phyloP scores from a whole-genome alignment of 53 echinoderm and acorn worm species.

The Hippasteria phrygiana region DNA sequence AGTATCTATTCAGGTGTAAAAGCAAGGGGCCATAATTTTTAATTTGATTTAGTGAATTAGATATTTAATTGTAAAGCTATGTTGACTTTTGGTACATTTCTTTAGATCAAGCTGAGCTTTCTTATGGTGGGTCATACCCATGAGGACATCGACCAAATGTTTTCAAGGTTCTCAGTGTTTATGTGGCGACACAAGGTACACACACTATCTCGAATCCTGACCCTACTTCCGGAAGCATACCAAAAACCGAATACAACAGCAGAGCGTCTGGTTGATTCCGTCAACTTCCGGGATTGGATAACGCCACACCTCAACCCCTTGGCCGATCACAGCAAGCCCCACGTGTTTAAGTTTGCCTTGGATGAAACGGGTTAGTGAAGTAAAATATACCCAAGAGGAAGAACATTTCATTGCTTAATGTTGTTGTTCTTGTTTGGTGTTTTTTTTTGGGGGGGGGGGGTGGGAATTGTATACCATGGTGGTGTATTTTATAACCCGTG shows the following conservation, averaged over 20 bases:
- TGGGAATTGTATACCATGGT: no score
- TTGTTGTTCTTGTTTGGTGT: no score
- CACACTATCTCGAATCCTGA: slow-evolving; percentile 24
- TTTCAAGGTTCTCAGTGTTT: slow-evolving; percentile 45
- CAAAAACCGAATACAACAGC: slow-evolving; percentile 24
- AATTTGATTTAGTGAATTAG: no score
- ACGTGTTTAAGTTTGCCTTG: background rate
- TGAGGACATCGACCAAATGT: slow-evolving; percentile 71
- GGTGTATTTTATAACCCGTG: no score
- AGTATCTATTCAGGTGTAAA: no score
- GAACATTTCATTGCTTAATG: no score
- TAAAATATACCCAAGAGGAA: background rate
- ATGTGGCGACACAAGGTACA: slow-evolving; percentile 23
- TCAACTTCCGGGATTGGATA: slow-evolving; percentile 47
- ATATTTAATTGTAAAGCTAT: no score
- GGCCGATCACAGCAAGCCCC: background rate
- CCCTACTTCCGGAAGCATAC: slow-evolving; percentile 21
- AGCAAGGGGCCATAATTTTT: no score
- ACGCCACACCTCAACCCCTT: background rate
- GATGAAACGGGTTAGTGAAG: background rate
- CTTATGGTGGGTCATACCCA: slow-evolving; percentile 69
- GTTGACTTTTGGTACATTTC: no score
- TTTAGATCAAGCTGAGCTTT: slow-evolving; percentile 63
- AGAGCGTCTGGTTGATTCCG: background rate
- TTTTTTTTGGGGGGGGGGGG: no score